phyloP scores from a whole-genome alignment of 1,140 invertebrate species.

The Cotesia typhae region DNA sequence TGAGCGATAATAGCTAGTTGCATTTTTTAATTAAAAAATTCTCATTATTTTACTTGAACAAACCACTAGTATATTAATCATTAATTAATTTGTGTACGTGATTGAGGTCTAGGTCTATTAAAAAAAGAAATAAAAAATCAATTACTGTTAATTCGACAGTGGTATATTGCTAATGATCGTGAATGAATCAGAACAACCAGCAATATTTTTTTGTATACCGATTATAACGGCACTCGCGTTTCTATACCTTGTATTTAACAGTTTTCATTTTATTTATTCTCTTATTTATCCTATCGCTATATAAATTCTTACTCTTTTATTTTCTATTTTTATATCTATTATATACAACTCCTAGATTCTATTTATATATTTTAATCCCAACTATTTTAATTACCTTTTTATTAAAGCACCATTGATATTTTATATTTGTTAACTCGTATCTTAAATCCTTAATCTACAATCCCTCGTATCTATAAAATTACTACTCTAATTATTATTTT shows the following conservation, averaged over 20 bases:
- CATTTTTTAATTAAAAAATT: too few relatives aligned
- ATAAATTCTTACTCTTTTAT: neutral
- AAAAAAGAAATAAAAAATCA: constrained; percentile 23
- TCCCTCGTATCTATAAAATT: constrained; percentile 3
- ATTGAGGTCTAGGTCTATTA: neutral
- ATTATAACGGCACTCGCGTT: constrained; percentile 38
- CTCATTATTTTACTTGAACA: too few relatives aligned
- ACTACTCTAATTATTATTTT: constrained; percentile 14
- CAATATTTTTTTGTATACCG: constrained; percentile 33
- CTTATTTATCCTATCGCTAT: neutral
- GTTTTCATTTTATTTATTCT: constrained; percentile 27
- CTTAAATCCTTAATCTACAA: neutral
- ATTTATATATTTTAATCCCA: too few relatives aligned
- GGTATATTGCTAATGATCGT: constrained; percentile 37
- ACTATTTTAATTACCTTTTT: too few relatives aligned
- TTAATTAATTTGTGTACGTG: constrained; percentile 25
- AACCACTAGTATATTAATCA: constrained; percentile 12
- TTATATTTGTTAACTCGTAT: too few relatives aligned
- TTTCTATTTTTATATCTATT: neutral
- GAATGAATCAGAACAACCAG: constrained; percentile 26
- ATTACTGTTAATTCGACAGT: constrained; percentile 42
- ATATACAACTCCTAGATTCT: too few relatives aligned
- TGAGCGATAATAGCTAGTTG: too few relatives aligned
- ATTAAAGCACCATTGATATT: too few relatives aligned
- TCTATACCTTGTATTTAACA: constrained; percentile 32